Conservation (phyloP, 2,888 invertebrate species). For the Athrips mouffetella region DNA sequence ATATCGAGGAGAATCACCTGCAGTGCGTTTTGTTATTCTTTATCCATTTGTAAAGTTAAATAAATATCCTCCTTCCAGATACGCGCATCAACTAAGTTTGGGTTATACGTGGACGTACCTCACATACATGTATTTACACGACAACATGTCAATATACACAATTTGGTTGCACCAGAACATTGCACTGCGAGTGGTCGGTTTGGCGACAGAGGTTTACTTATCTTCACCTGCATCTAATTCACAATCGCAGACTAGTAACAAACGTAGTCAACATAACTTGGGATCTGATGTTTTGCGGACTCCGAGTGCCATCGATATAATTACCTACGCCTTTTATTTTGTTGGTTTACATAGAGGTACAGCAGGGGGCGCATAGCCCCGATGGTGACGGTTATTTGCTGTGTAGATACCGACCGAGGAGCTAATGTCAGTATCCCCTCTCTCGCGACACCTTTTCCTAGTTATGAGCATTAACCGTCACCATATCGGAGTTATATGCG, state of each 20-base stretch:
- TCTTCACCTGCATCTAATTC: no score
- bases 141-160: slow-evolving; percentile 81
- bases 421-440: no score
- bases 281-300: slow-evolving; percentile 38
- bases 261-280: not conserved
- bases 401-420: no score
- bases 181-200: slow-evolving; percentile 88
- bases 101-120: slow-evolving; percentile 88
- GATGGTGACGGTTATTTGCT: no score
- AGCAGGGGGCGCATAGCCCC: not conserved
- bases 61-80: slow-evolving; percentile 72
- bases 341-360: slow-evolving; percentile 91
- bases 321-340: slow-evolving; percentile 89
- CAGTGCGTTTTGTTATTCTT: no score
- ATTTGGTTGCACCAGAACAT: slow-evolving; percentile 90
- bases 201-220: slow-evolving; percentile 85
- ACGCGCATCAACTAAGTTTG: slow-evolving; percentile 83
- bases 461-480: no score
- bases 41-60: no score
- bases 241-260: not conserved
- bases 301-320: slow-evolving; percentile 79
- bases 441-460: no score
- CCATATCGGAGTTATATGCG: no score
- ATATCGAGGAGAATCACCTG: no score
- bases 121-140: slow-evolving; percentile 83